phyloP scores from a whole-genome alignment of 2,797 vertebrate genomes.

The Echeneis naucrates region DNA sequence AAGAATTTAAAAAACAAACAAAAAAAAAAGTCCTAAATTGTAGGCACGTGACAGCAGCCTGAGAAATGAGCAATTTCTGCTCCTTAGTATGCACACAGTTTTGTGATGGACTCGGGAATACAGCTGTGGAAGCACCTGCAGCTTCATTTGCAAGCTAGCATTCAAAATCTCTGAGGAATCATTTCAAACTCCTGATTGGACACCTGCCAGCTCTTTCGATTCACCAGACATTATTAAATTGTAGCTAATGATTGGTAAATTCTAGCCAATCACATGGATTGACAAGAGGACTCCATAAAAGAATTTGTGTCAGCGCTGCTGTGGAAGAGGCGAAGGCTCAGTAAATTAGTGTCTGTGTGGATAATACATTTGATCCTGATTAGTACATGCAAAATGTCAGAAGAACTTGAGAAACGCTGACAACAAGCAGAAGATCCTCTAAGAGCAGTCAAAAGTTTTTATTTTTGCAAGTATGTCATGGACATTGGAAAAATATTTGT shows the following conservation, averaged over 20 bases:
- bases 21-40: constrained; percentile 42
- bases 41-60: constrained; percentile 66
- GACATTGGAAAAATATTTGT: constrained; percentile 64
- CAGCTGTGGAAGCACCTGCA: constrained; percentile 89
- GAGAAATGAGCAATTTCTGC: constrained; percentile 71
- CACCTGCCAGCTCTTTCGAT: constrained; percentile 87
- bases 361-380: constrained; percentile 88
- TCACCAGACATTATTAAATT: constrained; percentile 81
- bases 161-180: constrained; percentile 86
- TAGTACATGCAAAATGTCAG: constrained; percentile 84
- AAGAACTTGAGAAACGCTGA: constrained; percentile 87
- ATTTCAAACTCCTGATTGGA: constrained; percentile 91
- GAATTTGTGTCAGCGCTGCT: constrained; percentile 80
- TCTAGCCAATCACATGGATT: constrained; percentile 85
- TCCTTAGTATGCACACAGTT: constrained; percentile 82
- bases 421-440: constrained; percentile 83
- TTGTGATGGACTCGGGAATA: constrained; percentile 87
- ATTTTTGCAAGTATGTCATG: constrained; percentile 72
- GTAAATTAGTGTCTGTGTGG: constrained; percentile 85
- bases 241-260: constrained; percentile 85
- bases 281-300: constrained; percentile 80
- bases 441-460: constrained; percentile 87
- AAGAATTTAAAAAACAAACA: no score
- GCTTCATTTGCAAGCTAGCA: constrained; percentile 88
- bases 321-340: constrained; percentile 75